Evolutionary conservation across 2,888 invertebrate species (phyloP).

Genomic region (Lissonota sp.): DNA sequence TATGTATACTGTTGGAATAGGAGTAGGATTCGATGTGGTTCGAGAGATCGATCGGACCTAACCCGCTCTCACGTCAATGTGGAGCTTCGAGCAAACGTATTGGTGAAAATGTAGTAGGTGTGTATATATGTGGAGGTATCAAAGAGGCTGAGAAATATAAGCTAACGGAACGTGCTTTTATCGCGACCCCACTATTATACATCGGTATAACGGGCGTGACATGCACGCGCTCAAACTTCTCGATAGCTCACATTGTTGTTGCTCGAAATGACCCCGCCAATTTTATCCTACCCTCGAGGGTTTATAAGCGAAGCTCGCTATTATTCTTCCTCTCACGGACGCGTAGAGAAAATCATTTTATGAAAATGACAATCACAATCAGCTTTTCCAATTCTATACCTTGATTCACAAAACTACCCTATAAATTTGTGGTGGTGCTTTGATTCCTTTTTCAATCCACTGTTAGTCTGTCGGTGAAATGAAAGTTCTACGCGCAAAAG

Average conservation of each 20-base stretch:
- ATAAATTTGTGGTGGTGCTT: neutral
- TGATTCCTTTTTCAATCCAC: neutral
- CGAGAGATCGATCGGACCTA: constrained; percentile 75
- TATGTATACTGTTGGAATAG: constrained; percentile 64
- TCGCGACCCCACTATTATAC: constrained; percentile 21
- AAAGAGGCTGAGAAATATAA: constrained; percentile 21
- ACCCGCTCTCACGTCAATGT: constrained; percentile 59
- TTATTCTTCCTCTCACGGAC: constrained; percentile 22
- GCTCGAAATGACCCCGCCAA: neutral
- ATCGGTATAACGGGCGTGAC: neutral
- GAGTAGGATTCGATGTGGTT: constrained; percentile 43
- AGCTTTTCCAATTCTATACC: too few relatives aligned
- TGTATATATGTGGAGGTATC: constrained; percentile 9
- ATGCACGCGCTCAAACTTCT: constrained; percentile 23
- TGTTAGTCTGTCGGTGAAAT: neutral
- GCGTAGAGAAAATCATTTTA: neutral
- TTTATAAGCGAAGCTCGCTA: constrained; percentile 28
- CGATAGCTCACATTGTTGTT: constrained; percentile 38
- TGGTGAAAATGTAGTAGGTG: neutral
- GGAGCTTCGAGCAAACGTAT: neutral
- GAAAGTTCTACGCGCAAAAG: neutral
- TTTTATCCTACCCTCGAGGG: constrained; percentile 27
- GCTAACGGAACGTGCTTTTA: constrained; percentile 19
- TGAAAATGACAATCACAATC: too few relatives aligned
- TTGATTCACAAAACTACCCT: too few relatives aligned